Conservation (phyloP, 2,888 invertebrate genomes). For the Chloroclysta siterata region DNA sequence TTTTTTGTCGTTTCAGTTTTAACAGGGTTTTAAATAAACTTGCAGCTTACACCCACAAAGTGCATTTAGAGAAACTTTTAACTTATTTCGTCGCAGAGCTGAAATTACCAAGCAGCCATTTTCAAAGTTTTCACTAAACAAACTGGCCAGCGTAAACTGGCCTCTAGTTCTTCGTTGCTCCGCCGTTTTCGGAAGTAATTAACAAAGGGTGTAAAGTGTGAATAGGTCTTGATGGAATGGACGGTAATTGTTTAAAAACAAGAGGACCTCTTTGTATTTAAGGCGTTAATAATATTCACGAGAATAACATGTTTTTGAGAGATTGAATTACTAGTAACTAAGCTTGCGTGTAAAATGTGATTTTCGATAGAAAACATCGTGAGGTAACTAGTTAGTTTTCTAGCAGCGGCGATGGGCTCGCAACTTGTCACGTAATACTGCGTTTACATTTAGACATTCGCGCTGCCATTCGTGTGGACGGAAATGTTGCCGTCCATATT, state of each 20-base stretch:
- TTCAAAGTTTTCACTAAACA: slow-evolving; percentile 53
- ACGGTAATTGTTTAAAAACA: slow-evolving; percentile 59
- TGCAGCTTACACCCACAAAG: slow-evolving; percentile 5
- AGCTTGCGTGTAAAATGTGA: too few species aligned
- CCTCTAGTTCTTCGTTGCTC: slow-evolving; percentile 37
- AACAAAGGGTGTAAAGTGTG: slow-evolving; percentile 24
- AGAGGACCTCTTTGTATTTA: slow-evolving; percentile 56
- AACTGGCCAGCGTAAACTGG: slow-evolving; percentile 45
- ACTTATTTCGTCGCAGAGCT: slow-evolving; percentile 37
- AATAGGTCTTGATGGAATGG: slow-evolving; percentile 41
- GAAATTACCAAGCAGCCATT: slow-evolving; percentile 59
- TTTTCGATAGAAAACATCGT: too few species aligned
- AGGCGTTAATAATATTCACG: slow-evolving; percentile 12
- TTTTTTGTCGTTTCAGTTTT: not conserved
- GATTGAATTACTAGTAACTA: too few species aligned
- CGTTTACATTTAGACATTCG: too few species aligned
- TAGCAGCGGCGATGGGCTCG: too few species aligned
- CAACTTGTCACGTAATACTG: too few species aligned
- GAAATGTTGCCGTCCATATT: too few species aligned
- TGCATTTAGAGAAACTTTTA: slow-evolving; percentile 35
- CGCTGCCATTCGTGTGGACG: too few species aligned
- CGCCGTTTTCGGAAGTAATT: slow-evolving; percentile 25
- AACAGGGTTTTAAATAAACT: not conserved
- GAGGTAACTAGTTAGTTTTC: too few species aligned
- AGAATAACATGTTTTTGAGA: not conserved